Conservation (phyloP, 2,797 vertebrate species). For the Ceryle rudis region DNA sequence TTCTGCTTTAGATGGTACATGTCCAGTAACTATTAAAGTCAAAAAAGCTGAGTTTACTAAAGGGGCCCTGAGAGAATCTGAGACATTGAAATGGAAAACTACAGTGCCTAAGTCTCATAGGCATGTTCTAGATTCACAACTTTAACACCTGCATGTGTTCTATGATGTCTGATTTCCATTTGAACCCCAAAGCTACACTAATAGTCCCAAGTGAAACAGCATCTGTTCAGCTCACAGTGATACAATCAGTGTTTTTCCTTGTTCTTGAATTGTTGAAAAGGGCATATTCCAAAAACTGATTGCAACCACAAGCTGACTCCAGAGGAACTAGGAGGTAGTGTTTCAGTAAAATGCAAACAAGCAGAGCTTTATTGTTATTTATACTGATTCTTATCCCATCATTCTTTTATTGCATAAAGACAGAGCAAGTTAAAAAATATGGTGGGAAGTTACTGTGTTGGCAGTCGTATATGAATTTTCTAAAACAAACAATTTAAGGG, state of each 20-base stretch:
- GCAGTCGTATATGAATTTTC: slow-evolving; percentile 3
- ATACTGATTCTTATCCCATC: not conserved
- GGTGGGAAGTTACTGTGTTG: not conserved
- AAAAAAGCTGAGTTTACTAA: not conserved
- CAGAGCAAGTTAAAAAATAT: slow-evolving; percentile 8
- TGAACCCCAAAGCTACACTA: not conserved
- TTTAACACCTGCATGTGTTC: not conserved
- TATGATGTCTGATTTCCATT: not conserved
- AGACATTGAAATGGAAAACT: not conserved
- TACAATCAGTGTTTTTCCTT: not conserved
- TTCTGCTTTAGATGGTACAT: not conserved
- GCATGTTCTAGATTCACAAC: not conserved
- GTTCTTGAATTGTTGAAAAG: not conserved
- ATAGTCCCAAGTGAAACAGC: not conserved
- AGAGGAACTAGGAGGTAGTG: not conserved
- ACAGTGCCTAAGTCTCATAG: not conserved
- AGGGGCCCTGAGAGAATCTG: not conserved
- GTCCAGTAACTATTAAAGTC: not conserved
- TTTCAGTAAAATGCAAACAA: not conserved
- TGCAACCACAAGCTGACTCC: not conserved
- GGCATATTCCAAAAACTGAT: not conserved
- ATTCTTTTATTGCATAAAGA: not conserved
- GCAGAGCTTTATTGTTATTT: not conserved
- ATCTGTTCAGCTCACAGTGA: not conserved
- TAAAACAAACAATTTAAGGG: slow-evolving; percentile 63